These are phyloP conservation scores for Tyria jacobaeae DNA, from an alignment of 2,888 invertebrate species.

Conservation along the genomic window DNA sequence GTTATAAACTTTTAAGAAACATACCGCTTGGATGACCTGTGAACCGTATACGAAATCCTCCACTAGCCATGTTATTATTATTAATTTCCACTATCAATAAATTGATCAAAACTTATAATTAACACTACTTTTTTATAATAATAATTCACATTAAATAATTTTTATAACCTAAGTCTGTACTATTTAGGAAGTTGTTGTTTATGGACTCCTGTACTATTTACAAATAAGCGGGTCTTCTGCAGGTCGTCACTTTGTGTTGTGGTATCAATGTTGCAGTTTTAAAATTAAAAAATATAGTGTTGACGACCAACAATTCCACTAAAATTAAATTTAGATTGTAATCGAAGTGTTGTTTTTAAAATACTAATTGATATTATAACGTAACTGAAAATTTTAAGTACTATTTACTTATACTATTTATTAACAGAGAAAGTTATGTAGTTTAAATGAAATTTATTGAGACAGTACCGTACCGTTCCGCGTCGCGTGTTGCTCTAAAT, in stretches of 20 bases:
- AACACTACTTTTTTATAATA: background rate
- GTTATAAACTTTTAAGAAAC: constrained; percentile 1
- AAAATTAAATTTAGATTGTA: too few relatives aligned
- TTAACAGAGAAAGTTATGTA: too few relatives aligned
- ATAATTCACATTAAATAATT: background rate
- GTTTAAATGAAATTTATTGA: too few relatives aligned
- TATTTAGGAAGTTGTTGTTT: too few relatives aligned
- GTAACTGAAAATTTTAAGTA: too few relatives aligned
- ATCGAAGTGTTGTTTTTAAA: too few relatives aligned
- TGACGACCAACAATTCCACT: too few relatives aligned
- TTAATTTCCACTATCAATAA: background rate
- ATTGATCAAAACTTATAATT: background rate
- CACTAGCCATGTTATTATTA: constrained; percentile 33
- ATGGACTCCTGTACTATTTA: background rate
- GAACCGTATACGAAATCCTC: constrained; percentile 42
- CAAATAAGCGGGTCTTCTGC: background rate
- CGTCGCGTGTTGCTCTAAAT: too few relatives aligned
- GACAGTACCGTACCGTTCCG: too few relatives aligned
- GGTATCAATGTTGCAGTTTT: background rate
- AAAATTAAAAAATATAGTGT: too few relatives aligned
- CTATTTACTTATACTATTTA: too few relatives aligned
- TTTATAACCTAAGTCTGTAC: background rate
- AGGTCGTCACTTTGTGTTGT: background rate
- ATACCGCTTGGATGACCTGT: constrained; percentile 28
- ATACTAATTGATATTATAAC: too few relatives aligned